Conservation (phyloP, 2,888 invertebrate species). For the Lydus trimaculatus region DNA sequence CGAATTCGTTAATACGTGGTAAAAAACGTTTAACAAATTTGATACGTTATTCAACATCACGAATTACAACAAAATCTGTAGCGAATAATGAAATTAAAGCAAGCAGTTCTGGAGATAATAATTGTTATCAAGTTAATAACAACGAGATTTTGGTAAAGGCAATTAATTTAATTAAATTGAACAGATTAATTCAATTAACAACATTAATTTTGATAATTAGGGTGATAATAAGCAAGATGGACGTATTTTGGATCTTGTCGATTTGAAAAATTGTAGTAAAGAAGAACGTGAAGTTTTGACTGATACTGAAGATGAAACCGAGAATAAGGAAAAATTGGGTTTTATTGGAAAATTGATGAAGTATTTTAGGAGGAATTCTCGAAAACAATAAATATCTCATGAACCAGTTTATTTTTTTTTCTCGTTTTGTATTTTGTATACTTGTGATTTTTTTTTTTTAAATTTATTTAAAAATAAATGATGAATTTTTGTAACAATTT, state of each 20-base stretch:
- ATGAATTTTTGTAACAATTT: background rate
- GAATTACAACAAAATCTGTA: conserved; percentile 46
- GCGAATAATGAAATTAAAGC: conserved; percentile 47
- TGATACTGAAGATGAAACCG: conserved; percentile 28
- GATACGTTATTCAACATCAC: conserved; percentile 58
- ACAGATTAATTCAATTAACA: no score
- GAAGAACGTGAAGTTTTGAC: conserved; percentile 28
- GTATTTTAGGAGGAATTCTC: conserved; percentile 41
- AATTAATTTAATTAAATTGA: no score
- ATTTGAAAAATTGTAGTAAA: conserved; percentile 28
- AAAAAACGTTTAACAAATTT: conserved; percentile 54
- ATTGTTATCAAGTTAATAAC: conserved; percentile 29
- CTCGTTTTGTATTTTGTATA: conserved; percentile 3
- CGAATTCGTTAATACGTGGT: no score
- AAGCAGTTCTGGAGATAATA: conserved; percentile 42
- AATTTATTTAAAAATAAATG: conserved; percentile 5
- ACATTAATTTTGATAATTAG: no score
- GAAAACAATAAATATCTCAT: conserved; percentile 26
- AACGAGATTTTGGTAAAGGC: conserved; percentile 48
- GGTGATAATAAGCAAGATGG: conserved; percentile 17
- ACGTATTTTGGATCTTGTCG: conserved; percentile 36
- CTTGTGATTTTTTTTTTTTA: background rate
- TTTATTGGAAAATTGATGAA: conserved; percentile 44
- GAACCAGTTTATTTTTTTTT: conserved; percentile 11
- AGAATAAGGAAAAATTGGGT: conserved; percentile 47